A percentile compares a stretch with the other conserved stretches of the same genome.
These are phyloP conservation scores for Anarsia innoxiella DNA, from an alignment of 2,888 invertebrate species.

Conservation along the genomic window DNA sequence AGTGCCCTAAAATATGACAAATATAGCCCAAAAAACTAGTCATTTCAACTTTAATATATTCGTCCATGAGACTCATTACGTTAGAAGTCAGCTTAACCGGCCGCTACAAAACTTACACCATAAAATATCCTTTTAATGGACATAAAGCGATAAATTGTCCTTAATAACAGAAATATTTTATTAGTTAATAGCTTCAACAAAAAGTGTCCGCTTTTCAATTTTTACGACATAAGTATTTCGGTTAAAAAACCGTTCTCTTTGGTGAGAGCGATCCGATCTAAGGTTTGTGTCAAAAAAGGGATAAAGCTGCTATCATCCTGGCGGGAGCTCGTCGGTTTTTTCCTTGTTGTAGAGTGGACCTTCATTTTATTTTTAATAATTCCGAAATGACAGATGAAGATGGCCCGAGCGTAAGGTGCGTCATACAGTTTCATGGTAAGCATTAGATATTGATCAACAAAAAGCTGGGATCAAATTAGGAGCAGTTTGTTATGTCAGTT, in stretches of 20 bases:
- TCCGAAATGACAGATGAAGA: constrained; percentile 66
- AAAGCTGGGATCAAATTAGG: constrained; percentile 27
- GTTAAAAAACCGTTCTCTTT: constrained; percentile 52
- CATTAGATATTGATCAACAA: constrained; percentile 30
- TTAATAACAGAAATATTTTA: constrained; percentile 69
- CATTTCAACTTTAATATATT: constrained; percentile 34
- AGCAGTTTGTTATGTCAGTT: constrained; percentile 23
- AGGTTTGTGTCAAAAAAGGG: constrained; percentile 63
- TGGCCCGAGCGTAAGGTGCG: constrained; percentile 43
- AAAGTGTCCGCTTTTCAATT: constrained; percentile 61
- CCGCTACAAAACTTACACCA: constrained; percentile 55
- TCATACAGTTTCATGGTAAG: constrained; percentile 32
- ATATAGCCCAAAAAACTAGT: constrained; percentile 10
- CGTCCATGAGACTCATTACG: constrained; percentile 38
- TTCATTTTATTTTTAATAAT: constrained; percentile 52
- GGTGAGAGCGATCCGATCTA: constrained; percentile 60
- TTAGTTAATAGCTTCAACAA: constrained; percentile 47
- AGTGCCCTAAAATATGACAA: constrained; percentile 9
- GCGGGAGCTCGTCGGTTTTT: constrained; percentile 58
- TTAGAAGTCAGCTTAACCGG: constrained; percentile 37
- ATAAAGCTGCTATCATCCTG: constrained; percentile 56
- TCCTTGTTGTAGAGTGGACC: constrained; percentile 26
- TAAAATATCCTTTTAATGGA: constrained; percentile 66
- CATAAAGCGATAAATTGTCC: constrained; percentile 57
- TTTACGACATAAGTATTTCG: constrained; percentile 57